Percentiles rank a stretch among this genome's conserved stretches.
These are phyloP conservation scores for Catocala fraxini DNA, from an alignment of 2,888 invertebrate species.

Conservation along the genomic window DNA sequence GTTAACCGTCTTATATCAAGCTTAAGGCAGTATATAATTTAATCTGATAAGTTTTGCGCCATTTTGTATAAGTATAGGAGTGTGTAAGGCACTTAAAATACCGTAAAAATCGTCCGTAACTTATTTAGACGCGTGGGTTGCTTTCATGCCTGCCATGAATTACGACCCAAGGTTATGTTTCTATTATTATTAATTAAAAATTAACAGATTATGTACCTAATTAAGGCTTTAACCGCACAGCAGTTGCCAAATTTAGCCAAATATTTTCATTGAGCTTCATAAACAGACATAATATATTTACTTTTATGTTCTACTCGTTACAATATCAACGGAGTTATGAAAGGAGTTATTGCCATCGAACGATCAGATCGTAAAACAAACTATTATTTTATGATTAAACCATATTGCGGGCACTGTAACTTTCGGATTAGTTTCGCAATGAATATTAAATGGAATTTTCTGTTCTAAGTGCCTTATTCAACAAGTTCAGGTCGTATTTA, in stretches of 20 bases:
- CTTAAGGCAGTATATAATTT: no score
- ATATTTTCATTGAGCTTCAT: not conserved
- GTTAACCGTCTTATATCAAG: no score
- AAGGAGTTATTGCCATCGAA: not conserved
- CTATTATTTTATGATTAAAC: slow-evolving; percentile 12
- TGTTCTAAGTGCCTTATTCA: slow-evolving; percentile 15
- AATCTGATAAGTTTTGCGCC: no score
- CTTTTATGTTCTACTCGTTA: not conserved
- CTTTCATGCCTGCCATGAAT: no score
- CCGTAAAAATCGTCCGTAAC: no score
- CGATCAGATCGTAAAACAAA: slow-evolving; percentile 11
- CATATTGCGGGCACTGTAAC: slow-evolving; percentile 17
- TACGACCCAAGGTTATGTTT: no score
- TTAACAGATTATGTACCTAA: no score
- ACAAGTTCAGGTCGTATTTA: slow-evolving; percentile 22
- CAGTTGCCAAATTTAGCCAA: not conserved
- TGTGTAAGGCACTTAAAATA: no score
- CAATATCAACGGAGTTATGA: slow-evolving; percentile 6
- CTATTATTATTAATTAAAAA: no score
- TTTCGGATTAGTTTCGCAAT: slow-evolving; percentile 16
- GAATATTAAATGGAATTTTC: slow-evolving; percentile 28
- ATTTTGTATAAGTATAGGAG: no score
- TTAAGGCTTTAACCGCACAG: not conserved
- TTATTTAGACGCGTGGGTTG: no score
- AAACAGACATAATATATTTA: not conserved